phyloP scores from a whole-genome alignment of 2,113 vertebrate genomes.

The Trematomus loennbergii region DNA sequence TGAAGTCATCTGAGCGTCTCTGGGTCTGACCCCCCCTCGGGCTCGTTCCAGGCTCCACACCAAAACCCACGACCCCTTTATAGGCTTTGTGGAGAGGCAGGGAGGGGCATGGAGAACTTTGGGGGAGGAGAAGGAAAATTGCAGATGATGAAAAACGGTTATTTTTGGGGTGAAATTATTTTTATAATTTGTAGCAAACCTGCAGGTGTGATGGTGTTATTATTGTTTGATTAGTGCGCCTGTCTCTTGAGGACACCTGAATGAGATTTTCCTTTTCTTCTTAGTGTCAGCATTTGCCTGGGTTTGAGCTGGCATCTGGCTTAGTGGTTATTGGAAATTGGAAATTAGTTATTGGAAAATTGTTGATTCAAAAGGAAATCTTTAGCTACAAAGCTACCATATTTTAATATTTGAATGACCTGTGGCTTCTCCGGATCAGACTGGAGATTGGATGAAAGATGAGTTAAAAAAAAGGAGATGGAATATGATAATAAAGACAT shows the following conservation, averaged over 20 bases:
- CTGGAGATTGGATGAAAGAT: constrained; percentile 22
- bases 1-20: constrained; percentile 68
- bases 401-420: constrained; percentile 29
- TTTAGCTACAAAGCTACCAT: background rate
- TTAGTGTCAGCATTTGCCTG: constrained; percentile 7
- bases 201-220: constrained; percentile 21
- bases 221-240: constrained; percentile 18
- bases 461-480: constrained; percentile 18
- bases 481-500: constrained; percentile 35
- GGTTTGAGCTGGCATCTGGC: constrained; percentile 39
- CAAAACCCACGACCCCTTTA: constrained; percentile 58
- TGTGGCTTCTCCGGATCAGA: constrained; percentile 35
- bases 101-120: constrained; percentile 73
- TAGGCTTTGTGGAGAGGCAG: constrained; percentile 82
- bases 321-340: constrained; percentile 34
- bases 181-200: background rate
- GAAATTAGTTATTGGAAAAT: constrained; percentile 46
- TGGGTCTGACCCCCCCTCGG: constrained; percentile 41
- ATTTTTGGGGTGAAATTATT: constrained; percentile 32
- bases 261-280: constrained; percentile 13
- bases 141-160: constrained; percentile 36
- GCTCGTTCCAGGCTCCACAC: constrained; percentile 67
- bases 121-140: background rate
- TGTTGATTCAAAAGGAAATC: constrained; percentile 40
- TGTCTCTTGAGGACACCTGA: constrained; percentile 15